Evolutionary conservation across 2,888 invertebrate genomes (phyloP).

Genomic region (Eueremaeus valkanovi): DNA sequence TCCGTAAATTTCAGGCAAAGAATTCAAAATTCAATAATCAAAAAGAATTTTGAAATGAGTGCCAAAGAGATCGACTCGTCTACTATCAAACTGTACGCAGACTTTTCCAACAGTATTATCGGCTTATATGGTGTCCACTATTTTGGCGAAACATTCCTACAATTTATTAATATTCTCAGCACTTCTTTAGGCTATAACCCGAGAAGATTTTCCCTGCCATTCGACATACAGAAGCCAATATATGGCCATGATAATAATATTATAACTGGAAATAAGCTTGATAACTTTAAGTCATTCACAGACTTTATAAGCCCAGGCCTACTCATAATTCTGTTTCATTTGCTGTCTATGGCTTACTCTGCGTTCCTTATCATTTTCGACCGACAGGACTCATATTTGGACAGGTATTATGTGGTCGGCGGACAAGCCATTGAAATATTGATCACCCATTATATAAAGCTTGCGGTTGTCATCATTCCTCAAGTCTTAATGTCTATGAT

Average conservation of each 20-base stretch:
- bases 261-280: no score
- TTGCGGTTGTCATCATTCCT: conserved; percentile 90
- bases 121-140: conserved; percentile 64
- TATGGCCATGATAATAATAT: conserved; percentile 55
- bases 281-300: no score
- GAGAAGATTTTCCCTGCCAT: conserved; percentile 63
- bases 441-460: conserved; percentile 63
- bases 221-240: conserved; percentile 46
- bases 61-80: conserved; percentile 79
- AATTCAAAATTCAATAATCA: conserved; percentile 64
- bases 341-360: conserved; percentile 88
- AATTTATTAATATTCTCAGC: conserved; percentile 59
- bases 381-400: conserved; percentile 80
- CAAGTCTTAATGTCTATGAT: conserved; percentile 76
- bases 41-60: conserved; percentile 75
- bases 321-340: conserved; percentile 92
- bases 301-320: no score
- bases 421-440: conserved; percentile 53
- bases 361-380: conserved; percentile 86
- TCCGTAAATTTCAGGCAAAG: conserved; percentile 77
- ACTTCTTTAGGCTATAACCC: conserved; percentile 60
- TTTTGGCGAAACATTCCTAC: conserved; percentile 76
- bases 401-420: conserved; percentile 65
- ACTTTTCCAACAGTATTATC: conserved; percentile 73
- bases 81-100: conserved; percentile 81